phyloP scores from a whole-genome alignment of 92 coral and sea anemone genomes.

The Isaurus tuberculatus region DNA sequence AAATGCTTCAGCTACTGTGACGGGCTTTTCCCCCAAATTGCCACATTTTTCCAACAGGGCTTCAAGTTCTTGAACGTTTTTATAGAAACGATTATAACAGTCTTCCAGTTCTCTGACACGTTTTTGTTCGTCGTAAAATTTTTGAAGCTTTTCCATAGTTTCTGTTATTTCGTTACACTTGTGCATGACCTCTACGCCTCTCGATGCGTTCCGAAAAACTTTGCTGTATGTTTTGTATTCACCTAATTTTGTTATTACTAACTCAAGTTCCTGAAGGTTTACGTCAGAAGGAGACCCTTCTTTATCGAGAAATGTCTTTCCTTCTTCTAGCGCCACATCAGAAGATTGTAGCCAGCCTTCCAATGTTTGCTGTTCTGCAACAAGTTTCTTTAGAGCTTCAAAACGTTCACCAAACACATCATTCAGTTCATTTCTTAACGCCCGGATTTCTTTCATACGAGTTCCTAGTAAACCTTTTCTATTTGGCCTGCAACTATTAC shows the following conservation, averaged over 20 bases:
- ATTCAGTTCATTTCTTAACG: constrained; percentile 37
- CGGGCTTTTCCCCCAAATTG: constrained; percentile 33
- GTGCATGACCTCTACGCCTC: constrained; percentile 36
- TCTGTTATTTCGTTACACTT: constrained; percentile 38
- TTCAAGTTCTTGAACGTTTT: constrained; percentile 27
- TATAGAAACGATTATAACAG: constrained; percentile 39
- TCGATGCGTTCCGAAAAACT: constrained; percentile 40
- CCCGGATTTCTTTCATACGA: constrained; percentile 36
- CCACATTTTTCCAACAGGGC: constrained; percentile 54
- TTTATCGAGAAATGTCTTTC: constrained; percentile 28
- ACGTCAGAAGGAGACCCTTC: constrained; percentile 10
- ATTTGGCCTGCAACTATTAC: constrained; percentile 37
- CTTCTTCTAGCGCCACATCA: constrained; percentile 51
- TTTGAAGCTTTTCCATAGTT: constrained; percentile 30
- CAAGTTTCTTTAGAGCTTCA: constrained; percentile 58
- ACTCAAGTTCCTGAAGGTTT: constrained; percentile 43
- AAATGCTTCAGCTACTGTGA: constrained; percentile 60
- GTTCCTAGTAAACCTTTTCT: constrained; percentile 43
- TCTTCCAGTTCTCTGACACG: constrained; percentile 46
- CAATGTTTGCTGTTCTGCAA: constrained; percentile 76
- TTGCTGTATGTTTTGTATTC: constrained; percentile 61
- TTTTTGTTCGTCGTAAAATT: constrained; percentile 33
- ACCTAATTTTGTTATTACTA: constrained; percentile 54
- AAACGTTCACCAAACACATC: constrained; percentile 49
- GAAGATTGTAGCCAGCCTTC: constrained; percentile 76